A percentile compares a stretch with the other conserved stretches of the same genome.
Conservation (phyloP, 2,888 invertebrate species). For the Eueremaeus valkanovi region DNA sequence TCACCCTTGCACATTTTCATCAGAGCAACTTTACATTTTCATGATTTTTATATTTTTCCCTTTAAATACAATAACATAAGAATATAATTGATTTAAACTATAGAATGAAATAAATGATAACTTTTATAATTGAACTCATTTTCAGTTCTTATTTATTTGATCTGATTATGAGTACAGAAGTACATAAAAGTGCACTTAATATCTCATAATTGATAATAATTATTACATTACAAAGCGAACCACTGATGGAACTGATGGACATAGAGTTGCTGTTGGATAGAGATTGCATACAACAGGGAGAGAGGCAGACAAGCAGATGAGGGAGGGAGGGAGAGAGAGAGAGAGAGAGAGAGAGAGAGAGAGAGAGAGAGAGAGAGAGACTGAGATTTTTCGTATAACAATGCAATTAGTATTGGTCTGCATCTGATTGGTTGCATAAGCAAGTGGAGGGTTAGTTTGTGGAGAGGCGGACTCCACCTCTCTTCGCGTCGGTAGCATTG, state of each 20-base stretch:
- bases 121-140: too few relatives aligned
- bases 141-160: not conserved
- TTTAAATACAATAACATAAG: too few relatives aligned
- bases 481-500: not conserved
- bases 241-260: not conserved
- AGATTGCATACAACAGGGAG: not conserved
- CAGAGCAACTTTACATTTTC: too few relatives aligned
- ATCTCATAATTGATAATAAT: not conserved
- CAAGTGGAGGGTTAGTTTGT: not conserved
- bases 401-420: not conserved
- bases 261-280: not conserved
- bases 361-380: constrained; percentile 9
- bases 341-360: constrained; percentile 1
- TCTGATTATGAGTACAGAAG: too few relatives aligned
- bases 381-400: constrained; percentile 12
- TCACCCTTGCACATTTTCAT: too few relatives aligned
- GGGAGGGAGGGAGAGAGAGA: too few relatives aligned
- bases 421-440: not conserved
- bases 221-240: not conserved
- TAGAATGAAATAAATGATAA: too few relatives aligned
- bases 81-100: too few relatives aligned
- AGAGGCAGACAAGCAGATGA: too few relatives aligned
- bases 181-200: constrained; percentile 8
- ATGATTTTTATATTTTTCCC: too few relatives aligned
- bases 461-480: not conserved